Conservation (phyloP, 2,113 vertebrate species). For the Thunnus thynnus region DNA sequence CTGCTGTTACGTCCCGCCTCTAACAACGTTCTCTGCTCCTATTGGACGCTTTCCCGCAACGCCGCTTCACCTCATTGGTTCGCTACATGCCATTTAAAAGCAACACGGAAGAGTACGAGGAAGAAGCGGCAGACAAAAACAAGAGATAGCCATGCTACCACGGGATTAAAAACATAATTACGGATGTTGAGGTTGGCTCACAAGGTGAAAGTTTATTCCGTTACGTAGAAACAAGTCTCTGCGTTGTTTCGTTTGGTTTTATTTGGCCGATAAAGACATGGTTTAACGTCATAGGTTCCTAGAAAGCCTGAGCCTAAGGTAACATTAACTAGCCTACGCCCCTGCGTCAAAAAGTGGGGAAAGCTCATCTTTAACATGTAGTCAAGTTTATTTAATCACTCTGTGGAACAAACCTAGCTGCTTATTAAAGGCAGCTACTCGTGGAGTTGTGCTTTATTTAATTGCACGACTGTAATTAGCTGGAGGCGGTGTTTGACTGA, state of each 20-base stretch:
- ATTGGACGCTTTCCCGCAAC: slow-evolving; percentile 32
- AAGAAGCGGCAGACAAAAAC: slow-evolving; percentile 75
- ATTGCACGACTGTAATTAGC: not conserved
- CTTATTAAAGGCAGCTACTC: not conserved
- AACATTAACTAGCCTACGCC: slow-evolving; percentile 77
- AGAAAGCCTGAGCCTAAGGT: slow-evolving; percentile 62
- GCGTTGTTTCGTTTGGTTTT: not conserved
- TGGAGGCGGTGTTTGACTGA: not conserved
- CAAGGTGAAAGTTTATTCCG: slow-evolving; percentile 22
- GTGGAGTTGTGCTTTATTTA: not conserved
- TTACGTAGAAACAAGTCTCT: not conserved
- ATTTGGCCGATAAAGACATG: not conserved
- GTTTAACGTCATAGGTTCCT: slow-evolving; percentile 17
- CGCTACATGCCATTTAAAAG: slow-evolving; percentile 52
- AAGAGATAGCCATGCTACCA: slow-evolving; percentile 47
- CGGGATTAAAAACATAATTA: slow-evolving; percentile 29
- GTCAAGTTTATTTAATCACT: not conserved
- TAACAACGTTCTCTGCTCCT: not conserved
- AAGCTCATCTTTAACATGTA: slow-evolving; percentile 9
- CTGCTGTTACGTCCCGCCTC: slow-evolving; percentile 42
- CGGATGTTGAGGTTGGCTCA: slow-evolving; percentile 3
- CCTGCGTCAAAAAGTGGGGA: slow-evolving; percentile 65
- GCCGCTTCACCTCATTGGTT: slow-evolving; percentile 56
- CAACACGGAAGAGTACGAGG: slow-evolving; percentile 76
- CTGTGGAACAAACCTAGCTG: rapidly evolving